Evolutionary conservation across 2,888 invertebrate genomes (phyloP), one percentile per base, ranked within the genome.

Genomic region (Volucella inflata): DNA sequence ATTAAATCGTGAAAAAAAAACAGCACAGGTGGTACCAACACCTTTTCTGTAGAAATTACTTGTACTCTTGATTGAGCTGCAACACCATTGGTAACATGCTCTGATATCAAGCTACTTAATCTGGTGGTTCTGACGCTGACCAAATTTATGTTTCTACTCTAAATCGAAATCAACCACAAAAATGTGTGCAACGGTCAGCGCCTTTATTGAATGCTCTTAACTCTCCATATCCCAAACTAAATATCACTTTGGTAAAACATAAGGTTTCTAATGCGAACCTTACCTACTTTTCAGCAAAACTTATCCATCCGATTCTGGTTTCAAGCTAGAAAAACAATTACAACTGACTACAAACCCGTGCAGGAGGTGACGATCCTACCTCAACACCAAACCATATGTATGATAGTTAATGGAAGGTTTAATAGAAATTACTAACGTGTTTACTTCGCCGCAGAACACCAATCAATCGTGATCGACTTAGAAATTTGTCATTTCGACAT

Each of bases 401-500:
- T n/a, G n/a, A n/a, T n/a, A 40, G 67, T 46, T 72, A 67, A 80
- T 68, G 42, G 12, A 42, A 76, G 51, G 50, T 12, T 70, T 59
- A 64, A 71, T 76, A 77, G 53, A 65, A 76, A 59, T 81, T 65
- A 71, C 38, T 64, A 64, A 30, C 48, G 50, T 46, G 38, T 44
- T 55, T 53, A 62, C 53, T 68, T 44, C 76, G 51, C 70, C 59
- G 40, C 51, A 71, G 57, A 71, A 65, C 46, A 65, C 65, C 70
- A 65, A 74, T 83, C 79, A 79, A 75, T 79, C 68, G 68, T 70
- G 64, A 70, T 65, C 79, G 74, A 65, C 59, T 75, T 46, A 53
- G 60, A 79, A 84, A 83, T 70, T 79, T 79, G 74, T 84, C 79
- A 75, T 84, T 79, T 79, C 83, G 68, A 84, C 74, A 79, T 83